Evolutionary conservation across 1,140 invertebrate genomes (phyloP).

Genomic region (Micrasema longulum): DNA sequence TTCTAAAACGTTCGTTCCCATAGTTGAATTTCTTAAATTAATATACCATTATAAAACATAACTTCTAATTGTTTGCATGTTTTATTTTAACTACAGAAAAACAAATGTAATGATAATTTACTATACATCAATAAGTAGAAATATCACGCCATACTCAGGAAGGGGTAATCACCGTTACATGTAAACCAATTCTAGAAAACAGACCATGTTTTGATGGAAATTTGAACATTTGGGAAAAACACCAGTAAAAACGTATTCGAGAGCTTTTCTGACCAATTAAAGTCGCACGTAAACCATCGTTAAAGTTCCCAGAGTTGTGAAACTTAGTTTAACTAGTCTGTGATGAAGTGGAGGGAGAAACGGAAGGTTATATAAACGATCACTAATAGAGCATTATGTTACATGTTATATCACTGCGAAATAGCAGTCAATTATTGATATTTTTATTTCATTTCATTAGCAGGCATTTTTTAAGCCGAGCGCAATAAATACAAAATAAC

Average conservation of each 20-base stretch:
- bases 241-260: slow-evolving; percentile 4
- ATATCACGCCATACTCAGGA: slow-evolving; percentile 3
- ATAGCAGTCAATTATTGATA: too few relatives aligned
- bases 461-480: too few relatives aligned
- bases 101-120: too few relatives aligned
- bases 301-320: slow-evolving; percentile 37
- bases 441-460: too few relatives aligned
- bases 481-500: too few relatives aligned
- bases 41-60: too few relatives aligned
- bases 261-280: slow-evolving; percentile 37
- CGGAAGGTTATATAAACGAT: slow-evolving; percentile 22
- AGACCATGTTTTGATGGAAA: slow-evolving; percentile 7
- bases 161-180: slow-evolving; percentile 9
- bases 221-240: slow-evolving; percentile 8
- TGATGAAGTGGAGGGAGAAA: not conserved
- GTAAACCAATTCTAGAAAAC: slow-evolving; percentile 4
- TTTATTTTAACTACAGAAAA: too few relatives aligned
- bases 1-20: too few relatives aligned
- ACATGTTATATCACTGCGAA: slow-evolving; percentile 42
- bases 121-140: too few relatives aligned
- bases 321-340: slow-evolving; percentile 38
- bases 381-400: slow-evolving; percentile 43
- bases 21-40: too few relatives aligned
- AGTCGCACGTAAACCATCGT: slow-evolving; percentile 43
- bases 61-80: too few relatives aligned